A percentile compares a stretch with the other conserved stretches of the same genome.
Evolutionary conservation across 2,797 vertebrate genomes (phyloP).

Genomic region (Falco cherrug): DNA sequence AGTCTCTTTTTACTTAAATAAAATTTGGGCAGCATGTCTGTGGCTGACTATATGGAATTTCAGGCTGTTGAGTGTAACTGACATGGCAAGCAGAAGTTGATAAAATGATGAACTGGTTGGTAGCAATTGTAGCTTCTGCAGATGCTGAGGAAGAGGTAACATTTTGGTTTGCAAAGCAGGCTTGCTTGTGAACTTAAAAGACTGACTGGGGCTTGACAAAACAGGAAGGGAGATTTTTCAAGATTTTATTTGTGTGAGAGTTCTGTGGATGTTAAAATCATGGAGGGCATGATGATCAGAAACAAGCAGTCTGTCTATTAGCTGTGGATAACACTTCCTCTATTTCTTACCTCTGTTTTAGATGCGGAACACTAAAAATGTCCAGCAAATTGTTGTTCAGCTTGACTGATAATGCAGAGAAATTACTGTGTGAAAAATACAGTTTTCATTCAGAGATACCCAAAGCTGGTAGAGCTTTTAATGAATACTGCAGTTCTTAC

Average conservation of each 20-base stretch:
- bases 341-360: background rate
- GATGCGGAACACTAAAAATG: background rate
- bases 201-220: background rate
- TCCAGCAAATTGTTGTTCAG: background rate
- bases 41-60: background rate
- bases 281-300: background rate
- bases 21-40: background rate
- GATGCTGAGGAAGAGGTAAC: background rate
- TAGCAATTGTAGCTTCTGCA: background rate
- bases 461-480: background rate
- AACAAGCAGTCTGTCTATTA: background rate
- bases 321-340: background rate
- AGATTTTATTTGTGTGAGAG: background rate
- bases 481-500: background rate
- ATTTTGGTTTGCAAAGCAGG: background rate
- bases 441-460: background rate
- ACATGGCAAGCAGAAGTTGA: background rate
- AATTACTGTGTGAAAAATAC: background rate
- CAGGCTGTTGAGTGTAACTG: background rate
- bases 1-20: background rate
- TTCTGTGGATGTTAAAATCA: background rate
- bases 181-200: background rate
- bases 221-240: background rate
- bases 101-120: background rate
- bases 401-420: background rate